A percentile compares a stretch with the other conserved stretches of the same genome.
These are phyloP conservation scores for Pelobates cultripes DNA, from an alignment of 2,797 vertebrate genomes.

Conservation along the genomic window DNA sequence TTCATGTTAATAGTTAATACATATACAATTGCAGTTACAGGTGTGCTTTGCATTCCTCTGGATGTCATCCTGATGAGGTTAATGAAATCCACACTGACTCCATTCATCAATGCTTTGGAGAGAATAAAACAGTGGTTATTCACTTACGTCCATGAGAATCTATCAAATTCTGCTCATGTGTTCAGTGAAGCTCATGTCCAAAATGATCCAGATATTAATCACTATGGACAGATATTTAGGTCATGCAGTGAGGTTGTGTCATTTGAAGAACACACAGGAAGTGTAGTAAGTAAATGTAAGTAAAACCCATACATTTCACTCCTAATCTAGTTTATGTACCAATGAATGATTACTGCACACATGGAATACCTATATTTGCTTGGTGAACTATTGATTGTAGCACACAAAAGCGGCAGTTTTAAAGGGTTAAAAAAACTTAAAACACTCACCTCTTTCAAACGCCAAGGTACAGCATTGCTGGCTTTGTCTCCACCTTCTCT, in stretches of 20 bases:
- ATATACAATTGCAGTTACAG: not conserved
- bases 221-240: slow-evolving; percentile 15
- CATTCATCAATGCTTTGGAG: slow-evolving; percentile 27
- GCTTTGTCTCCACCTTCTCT: too few relatives aligned
- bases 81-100: slow-evolving; percentile 3
- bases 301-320: too few relatives aligned
- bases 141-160: slow-evolving; percentile 17
- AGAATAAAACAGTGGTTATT: slow-evolving; percentile 34
- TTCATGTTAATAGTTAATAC: not conserved
- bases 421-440: too few relatives aligned
- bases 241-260: slow-evolving; percentile 9
- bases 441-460: too few relatives aligned
- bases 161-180: slow-evolving; percentile 12
- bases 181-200: not conserved
- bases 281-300: not conserved
- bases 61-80: slow-evolving; percentile 21
- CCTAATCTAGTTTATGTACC: too few relatives aligned
- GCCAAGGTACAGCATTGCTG: too few relatives aligned
- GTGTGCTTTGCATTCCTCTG: not conserved
- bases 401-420: too few relatives aligned
- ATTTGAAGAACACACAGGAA: slow-evolving; percentile 5
- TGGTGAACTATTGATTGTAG: too few relatives aligned
- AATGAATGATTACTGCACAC: too few relatives aligned
- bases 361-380: too few relatives aligned
- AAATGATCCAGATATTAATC: slow-evolving; percentile 19